Conservation (phyloP, 2,113 vertebrate genomes). For the Dasyprocta punctata region DNA sequence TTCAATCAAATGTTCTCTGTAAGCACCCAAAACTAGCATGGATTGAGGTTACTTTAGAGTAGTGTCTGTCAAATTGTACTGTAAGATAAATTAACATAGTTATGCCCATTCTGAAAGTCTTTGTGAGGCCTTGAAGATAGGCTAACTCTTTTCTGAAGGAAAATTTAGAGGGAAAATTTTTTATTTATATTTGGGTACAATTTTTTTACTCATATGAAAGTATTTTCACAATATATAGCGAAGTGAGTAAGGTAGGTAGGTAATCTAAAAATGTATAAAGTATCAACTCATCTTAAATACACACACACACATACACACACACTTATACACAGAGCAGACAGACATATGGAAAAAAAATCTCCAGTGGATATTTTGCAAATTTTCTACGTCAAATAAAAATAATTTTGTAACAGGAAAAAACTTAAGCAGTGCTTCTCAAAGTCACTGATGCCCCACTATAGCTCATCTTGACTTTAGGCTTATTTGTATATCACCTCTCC, state of each 20-base stretch:
- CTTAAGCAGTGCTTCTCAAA: not conserved
- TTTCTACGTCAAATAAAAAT: conserved; percentile 10
- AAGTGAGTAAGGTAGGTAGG: not conserved
- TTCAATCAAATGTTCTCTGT: not conserved
- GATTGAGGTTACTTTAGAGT: not conserved
- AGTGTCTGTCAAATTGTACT: not conserved
- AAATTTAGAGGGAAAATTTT: not conserved
- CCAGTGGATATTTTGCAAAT: not conserved
- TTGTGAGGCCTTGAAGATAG: not conserved
- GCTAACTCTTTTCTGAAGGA: not conserved
- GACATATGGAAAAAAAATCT: not conserved
- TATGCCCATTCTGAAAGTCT: not conserved
- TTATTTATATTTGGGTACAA: not conserved
- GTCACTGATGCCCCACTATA: not conserved
- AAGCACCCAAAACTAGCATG: not conserved
- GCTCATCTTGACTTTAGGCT: not conserved
- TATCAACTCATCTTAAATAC: not conserved
- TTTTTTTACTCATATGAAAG: conserved; percentile 17
- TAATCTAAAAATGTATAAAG: not conserved
- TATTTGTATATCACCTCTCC: not conserved
- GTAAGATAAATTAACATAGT: conserved; percentile 23
- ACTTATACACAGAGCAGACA: not conserved
- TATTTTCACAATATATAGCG: not conserved
- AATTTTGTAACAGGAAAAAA: not conserved
- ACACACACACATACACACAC: not conserved